phyloP scores from a whole-genome alignment of 2,797 vertebrate species.

The Sarcoramphus papa region DNA sequence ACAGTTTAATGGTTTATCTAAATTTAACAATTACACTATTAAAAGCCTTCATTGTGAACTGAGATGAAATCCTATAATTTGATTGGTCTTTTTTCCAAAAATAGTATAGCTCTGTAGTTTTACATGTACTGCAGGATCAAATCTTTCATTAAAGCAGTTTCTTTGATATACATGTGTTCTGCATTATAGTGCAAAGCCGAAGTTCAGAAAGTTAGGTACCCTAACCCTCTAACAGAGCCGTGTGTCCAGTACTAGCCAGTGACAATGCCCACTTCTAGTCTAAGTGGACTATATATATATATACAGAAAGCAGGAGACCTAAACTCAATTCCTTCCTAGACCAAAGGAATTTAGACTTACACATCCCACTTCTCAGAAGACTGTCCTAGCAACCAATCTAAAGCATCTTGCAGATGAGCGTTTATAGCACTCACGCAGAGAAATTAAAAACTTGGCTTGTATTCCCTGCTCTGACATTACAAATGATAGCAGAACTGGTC shows the following conservation, averaged over 20 bases:
- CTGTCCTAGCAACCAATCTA: not conserved
- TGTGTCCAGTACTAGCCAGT: not conserved
- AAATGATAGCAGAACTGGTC: not conserved
- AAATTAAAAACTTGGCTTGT: not conserved
- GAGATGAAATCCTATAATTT: not conserved
- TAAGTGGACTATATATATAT: no score
- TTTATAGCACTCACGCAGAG: not conserved
- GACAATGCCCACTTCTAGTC: not conserved
- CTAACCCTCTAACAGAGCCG: not conserved
- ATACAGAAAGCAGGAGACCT: not conserved
- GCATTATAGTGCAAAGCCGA: not conserved
- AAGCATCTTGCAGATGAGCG: not conserved
- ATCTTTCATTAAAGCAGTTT: not conserved
- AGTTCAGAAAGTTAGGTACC: not conserved
- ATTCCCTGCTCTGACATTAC: not conserved
- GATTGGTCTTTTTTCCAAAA: not conserved
- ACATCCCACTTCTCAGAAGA: not conserved
- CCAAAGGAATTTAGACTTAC: not conserved
- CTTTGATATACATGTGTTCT: not conserved
- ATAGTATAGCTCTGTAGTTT: not conserved
- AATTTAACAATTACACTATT: not conserved
- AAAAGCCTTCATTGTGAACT: not conserved
- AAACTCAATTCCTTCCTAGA: not conserved
- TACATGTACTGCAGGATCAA: not conserved
- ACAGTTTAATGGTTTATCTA: not conserved